phyloP scores from a whole-genome alignment of 2,113 vertebrate genomes.

The Mesocricetus auratus region DNA sequence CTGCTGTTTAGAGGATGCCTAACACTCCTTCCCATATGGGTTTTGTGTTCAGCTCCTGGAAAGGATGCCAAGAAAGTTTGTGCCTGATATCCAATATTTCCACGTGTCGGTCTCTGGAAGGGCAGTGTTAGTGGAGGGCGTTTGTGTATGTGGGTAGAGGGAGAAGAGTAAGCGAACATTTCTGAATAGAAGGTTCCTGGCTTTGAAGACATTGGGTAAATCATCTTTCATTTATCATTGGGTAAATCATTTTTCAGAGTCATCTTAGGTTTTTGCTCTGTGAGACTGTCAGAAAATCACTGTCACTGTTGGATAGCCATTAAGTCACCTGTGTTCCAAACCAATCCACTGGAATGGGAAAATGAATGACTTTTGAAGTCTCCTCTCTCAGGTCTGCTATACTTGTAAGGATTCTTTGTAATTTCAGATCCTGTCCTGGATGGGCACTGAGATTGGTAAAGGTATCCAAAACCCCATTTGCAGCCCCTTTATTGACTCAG shows the following conservation, averaged over 20 bases:
- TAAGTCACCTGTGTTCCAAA: constrained; percentile 2
- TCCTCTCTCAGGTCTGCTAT: background rate
- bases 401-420: background rate
- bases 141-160: background rate
- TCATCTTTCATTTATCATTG: too few species aligned
- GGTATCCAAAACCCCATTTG: background rate
- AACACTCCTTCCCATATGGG: background rate
- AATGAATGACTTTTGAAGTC: background rate
- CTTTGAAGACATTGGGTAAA: background rate
- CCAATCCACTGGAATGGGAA: background rate
- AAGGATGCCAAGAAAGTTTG: constrained; percentile 3
- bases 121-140: constrained; percentile 73
- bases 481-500: background rate
- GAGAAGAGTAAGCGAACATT: background rate
- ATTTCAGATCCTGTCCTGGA: background rate
- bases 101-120: constrained; percentile 63
- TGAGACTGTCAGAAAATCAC: constrained; percentile 3
- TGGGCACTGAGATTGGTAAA: background rate
- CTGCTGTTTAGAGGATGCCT: background rate
- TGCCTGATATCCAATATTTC: background rate
- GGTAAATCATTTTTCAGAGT: background rate
- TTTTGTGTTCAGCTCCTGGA: background rate
- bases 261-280: background rate
- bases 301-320: background rate
- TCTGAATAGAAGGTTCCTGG: background rate